A percentile compares a stretch with the other conserved stretches of the same genome.
Conservation (phyloP, 2,888 invertebrate species). For the Drosophila falleni region DNA sequence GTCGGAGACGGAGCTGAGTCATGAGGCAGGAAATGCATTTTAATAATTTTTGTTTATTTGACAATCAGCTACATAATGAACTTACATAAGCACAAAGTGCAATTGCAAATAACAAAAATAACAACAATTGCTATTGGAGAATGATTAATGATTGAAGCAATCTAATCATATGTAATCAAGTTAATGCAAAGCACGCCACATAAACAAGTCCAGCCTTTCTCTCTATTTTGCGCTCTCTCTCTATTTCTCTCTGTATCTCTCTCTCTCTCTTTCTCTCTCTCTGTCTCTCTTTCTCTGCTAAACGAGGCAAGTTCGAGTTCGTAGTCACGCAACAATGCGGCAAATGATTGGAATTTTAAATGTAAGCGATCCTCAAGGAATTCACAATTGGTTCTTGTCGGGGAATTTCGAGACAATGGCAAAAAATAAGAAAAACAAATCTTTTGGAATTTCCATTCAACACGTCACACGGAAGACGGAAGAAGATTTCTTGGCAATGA, state of each 20-base stretch:
- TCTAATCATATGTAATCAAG: conserved; percentile 68
- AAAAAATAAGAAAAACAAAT: conserved; percentile 28
- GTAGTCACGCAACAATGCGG: conserved; percentile 39
- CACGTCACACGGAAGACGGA: conserved; percentile 38
- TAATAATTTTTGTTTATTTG: conserved; percentile 41
- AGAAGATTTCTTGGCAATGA: conserved; percentile 47
- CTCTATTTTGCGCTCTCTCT: not conserved
- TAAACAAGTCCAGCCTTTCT: conserved; percentile 38
- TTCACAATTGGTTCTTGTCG: conserved; percentile 39
- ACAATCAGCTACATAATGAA: conserved; percentile 41
- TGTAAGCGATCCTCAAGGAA: conserved; percentile 30
- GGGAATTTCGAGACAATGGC: conserved; percentile 43
- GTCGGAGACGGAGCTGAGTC: conserved; percentile 26
- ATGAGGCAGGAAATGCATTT: conserved; percentile 42
- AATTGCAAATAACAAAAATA: conserved; percentile 26
- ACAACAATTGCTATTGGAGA: conserved; percentile 16
- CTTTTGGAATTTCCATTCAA: conserved; percentile 43
- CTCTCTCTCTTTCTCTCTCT: not conserved
- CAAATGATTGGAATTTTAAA: conserved; percentile 51
- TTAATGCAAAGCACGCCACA: conserved; percentile 60
- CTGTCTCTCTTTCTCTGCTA: not conserved
- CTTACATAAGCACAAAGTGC: conserved; percentile 39
- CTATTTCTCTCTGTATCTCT: not conserved
- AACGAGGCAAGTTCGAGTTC: not conserved
- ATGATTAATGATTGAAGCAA: conserved; percentile 58